A percentile compares a stretch with the other conserved stretches of the same genome.
These are phyloP conservation scores for Hyles euphorbiae DNA, from an alignment of 1,140 invertebrate genomes.

Conservation along the genomic window DNA sequence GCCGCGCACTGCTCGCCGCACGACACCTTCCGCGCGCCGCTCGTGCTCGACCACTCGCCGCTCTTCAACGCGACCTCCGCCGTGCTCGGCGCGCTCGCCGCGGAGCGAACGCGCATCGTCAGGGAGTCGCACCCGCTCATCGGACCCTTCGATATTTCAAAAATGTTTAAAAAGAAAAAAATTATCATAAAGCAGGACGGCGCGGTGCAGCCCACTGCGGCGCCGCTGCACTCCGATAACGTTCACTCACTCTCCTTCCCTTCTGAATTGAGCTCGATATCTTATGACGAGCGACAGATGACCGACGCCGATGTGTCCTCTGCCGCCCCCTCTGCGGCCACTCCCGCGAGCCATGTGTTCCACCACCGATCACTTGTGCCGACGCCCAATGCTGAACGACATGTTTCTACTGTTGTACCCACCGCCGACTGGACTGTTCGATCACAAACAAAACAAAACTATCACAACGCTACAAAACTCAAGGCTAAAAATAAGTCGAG, in stretches of 20 bases:
- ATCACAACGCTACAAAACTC: not conserved
- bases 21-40: not conserved
- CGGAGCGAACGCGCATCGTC: not conserved
- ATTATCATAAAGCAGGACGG: conserved; percentile 12
- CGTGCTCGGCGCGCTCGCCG: not conserved
- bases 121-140: conserved; percentile 49
- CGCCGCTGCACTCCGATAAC: conserved; percentile 16
- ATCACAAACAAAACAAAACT: not conserved
- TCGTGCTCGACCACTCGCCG: not conserved
- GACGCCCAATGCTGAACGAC: no score
- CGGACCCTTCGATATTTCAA: conserved; percentile 51
- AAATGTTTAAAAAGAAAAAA: conserved; percentile 47
- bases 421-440: not conserved
- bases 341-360: no score
- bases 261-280: no score
- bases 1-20: not conserved
- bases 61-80: not conserved
- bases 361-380: no score
- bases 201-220: conserved; percentile 20
- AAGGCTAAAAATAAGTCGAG: not conserved
- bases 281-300: not conserved
- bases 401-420: no score
- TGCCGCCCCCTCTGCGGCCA: no score
- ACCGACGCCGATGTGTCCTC: no score
- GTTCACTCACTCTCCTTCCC: not conserved